These are phyloP conservation scores for Silurus aristotelis DNA, from an alignment of 2,797 vertebrate genomes.

Conservation along the genomic window DNA sequence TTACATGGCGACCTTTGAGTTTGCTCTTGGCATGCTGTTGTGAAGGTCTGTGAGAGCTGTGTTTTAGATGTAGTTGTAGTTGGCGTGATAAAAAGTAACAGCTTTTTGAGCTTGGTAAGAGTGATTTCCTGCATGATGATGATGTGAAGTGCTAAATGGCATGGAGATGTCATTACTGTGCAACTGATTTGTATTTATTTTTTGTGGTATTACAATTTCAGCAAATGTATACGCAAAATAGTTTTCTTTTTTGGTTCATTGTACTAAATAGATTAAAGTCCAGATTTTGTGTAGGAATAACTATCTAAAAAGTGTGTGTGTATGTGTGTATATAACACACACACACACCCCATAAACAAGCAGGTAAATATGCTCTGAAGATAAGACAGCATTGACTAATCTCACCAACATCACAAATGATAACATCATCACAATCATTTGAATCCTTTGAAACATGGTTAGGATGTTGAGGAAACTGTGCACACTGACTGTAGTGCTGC, in stretches of 20 bases:
- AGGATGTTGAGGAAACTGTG: neutral
- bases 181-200: neutral
- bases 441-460: neutral
- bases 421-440: neutral
- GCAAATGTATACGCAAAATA: neutral
- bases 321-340: no score
- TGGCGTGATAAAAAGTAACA: neutral
- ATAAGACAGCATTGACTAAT: neutral
- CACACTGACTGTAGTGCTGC: neutral
- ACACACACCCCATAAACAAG: neutral
- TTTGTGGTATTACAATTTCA: neutral
- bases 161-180: neutral
- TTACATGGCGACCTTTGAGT: neutral
- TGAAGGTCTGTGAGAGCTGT: neutral
- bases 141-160: neutral
- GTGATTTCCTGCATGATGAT: slow-evolving; percentile 17
- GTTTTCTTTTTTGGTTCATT: no score
- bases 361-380: neutral
- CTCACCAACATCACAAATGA: neutral
- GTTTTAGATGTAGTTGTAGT: neutral
- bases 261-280: no score
- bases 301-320: no score
- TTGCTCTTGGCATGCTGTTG: neutral
- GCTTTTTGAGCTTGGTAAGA: neutral
- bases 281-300: no score